Conservation (phyloP, 2,797 vertebrate genomes). For the Tapirus indicus region DNA sequence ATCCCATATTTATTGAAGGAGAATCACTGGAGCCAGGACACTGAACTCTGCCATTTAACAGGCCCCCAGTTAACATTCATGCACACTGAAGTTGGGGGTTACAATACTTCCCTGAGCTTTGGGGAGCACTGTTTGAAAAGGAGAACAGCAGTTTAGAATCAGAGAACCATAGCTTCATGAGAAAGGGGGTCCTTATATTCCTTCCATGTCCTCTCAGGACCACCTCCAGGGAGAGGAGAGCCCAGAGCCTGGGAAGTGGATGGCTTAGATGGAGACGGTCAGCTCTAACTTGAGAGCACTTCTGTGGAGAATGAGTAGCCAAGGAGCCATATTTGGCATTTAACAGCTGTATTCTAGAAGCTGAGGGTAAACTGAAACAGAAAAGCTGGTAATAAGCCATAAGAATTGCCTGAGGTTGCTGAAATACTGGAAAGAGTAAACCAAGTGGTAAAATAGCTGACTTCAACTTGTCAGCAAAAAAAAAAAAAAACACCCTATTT, state of each 20-base stretch:
- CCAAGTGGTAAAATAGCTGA: neutral
- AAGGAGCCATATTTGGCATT: neutral
- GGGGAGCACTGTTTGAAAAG: neutral
- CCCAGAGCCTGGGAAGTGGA: too few relatives aligned
- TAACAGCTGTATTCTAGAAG: constrained; percentile 1
- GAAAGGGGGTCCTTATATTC: neutral
- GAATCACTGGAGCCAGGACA: neutral
- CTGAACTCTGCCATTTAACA: neutral
- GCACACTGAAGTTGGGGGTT: neutral
- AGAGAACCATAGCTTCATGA: neutral
- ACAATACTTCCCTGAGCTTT: neutral
- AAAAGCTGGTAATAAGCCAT: constrained; percentile 24
- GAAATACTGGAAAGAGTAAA: constrained; percentile 13
- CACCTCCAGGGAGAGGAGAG: neutral
- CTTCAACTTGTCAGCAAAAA: neutral
- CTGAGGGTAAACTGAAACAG: constrained; percentile 17
- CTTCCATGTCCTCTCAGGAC: neutral
- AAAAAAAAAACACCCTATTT: neutral
- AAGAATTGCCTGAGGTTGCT: neutral
- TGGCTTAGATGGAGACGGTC: neutral
- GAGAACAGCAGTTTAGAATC: neutral
- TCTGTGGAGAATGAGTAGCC: neutral
- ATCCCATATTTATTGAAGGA: neutral
- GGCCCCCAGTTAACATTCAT: neutral
- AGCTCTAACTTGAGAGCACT: neutral